A percentile compares a stretch with the other conserved stretches of the same genome.
Conservation (phyloP, 2,113 vertebrate genomes). For the Ammodytes dubius region DNA sequence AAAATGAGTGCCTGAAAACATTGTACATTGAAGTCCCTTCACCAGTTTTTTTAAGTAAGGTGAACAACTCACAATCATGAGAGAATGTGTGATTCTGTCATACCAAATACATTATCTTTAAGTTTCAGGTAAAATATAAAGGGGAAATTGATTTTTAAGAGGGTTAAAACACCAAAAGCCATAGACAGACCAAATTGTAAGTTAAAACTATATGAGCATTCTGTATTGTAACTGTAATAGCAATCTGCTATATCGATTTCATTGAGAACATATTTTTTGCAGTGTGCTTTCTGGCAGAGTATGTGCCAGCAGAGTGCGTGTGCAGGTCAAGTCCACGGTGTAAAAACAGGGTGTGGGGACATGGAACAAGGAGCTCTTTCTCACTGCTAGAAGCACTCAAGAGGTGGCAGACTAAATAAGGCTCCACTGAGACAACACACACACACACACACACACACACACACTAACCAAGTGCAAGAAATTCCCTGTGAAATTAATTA, state of each 20-base stretch:
- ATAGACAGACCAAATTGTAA: not conserved
- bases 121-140: not conserved
- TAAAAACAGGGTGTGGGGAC: constrained; percentile 38
- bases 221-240: no score
- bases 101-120: not conserved
- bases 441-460: no score
- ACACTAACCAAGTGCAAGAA: constrained; percentile 46
- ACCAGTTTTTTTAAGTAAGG: no score
- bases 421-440: constrained; percentile 49
- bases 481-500: constrained; percentile 77
- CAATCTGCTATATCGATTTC: not conserved
- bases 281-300: not conserved
- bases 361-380: constrained; percentile 70
- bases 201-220: not conserved
- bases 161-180: not conserved
- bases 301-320: constrained; percentile 15
- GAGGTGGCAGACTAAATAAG: constrained; percentile 63
- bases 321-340: constrained; percentile 23
- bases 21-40: no score
- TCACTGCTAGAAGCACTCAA: constrained; percentile 41
- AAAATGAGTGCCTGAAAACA: no score
- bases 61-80: no score
- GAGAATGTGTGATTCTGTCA: not conserved
- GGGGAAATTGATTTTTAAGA: not conserved
- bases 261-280: constrained; percentile 4